Evolutionary conservation across 2,113 vertebrate genomes (phyloP), one percentile per base, ranked within the genome.

Genomic region (Xenotilapia flavipinnis): DNA sequence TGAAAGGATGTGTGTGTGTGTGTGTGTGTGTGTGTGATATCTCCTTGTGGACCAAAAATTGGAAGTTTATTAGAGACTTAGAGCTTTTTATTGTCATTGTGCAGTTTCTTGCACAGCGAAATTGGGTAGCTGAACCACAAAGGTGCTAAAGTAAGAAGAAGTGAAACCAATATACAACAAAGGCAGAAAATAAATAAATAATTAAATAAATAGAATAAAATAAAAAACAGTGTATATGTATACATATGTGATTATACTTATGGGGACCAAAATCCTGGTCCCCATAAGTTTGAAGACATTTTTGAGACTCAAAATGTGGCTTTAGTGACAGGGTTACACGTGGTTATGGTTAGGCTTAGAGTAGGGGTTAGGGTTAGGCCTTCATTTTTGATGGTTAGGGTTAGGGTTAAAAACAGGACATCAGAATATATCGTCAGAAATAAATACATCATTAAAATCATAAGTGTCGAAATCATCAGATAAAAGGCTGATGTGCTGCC

Each of bases 361-460:
- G 17, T n/a, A 19, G 31, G 26, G 26, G 26, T 26, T 26, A 26
- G 26, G 31, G 58, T 62, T 31, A 31, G 2, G 0, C 28, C 3
- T 60, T 33, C 0, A 62, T 62, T 33, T 60, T 62, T 62, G 8
- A 60, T 10, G 56, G 15, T 60, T 33, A 31, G 56, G 26, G 5
- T 58, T 15, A 15, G 26, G 36, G 60, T 0, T 0, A 42, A 23
- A 42, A 42, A 26, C 12, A 2, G 38, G 36, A 42, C 0, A 40
- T 40, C 36, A 14, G 36, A 23, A 42, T 15, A 73, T 26, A 26
- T 45, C 5, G 1, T 73, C 38, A 45, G 68, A 45, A 26, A 73
- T 45, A 73, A 6, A 45, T 0, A 26, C 26, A 26, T 26, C 26
- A 26, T 26, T 26, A 26, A 26, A 26, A 26, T 26, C 26, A 4